Evolutionary conservation across 2,888 invertebrate genomes (phyloP).

Genomic region (Erebia palarica): DNA sequence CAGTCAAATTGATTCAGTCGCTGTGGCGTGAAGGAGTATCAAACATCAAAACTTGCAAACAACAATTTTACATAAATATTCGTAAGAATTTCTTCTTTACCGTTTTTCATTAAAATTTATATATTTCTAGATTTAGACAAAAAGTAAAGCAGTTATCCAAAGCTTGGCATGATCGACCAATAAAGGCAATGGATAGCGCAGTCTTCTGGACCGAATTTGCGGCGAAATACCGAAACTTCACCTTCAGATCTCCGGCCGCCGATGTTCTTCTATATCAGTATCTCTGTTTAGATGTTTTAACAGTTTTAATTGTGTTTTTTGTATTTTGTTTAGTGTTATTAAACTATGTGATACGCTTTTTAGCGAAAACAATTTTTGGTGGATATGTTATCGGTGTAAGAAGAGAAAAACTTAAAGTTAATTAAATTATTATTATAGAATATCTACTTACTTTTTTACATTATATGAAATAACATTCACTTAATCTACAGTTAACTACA

Average conservation of each 20-base stretch:
- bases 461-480: too few relatives aligned
- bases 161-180: constrained; percentile 77
- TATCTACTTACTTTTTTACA: background rate
- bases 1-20: too few relatives aligned
- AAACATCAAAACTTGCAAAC: too few relatives aligned
- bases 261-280: constrained; percentile 66
- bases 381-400: background rate
- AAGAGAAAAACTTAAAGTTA: background rate
- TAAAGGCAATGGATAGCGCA: constrained; percentile 76
- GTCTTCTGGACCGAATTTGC: constrained; percentile 83
- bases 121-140: constrained; percentile 50
- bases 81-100: too few relatives aligned
- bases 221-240: constrained; percentile 67
- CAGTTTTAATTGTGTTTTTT: constrained; percentile 15
- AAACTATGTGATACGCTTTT: constrained; percentile 1
- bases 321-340: background rate
- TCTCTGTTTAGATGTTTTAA: constrained; percentile 57
- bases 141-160: constrained; percentile 69
- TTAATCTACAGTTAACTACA: too few relatives aligned
- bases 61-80: too few relatives aligned
- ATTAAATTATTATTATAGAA: background rate
- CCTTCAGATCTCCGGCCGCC: constrained; percentile 61
- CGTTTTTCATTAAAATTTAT: background rate
- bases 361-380: background rate
- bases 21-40: too few relatives aligned